Base-by-base conservation (phyloP, 2,113 vertebrate species). In the Nesogale talazaci region DNA sequence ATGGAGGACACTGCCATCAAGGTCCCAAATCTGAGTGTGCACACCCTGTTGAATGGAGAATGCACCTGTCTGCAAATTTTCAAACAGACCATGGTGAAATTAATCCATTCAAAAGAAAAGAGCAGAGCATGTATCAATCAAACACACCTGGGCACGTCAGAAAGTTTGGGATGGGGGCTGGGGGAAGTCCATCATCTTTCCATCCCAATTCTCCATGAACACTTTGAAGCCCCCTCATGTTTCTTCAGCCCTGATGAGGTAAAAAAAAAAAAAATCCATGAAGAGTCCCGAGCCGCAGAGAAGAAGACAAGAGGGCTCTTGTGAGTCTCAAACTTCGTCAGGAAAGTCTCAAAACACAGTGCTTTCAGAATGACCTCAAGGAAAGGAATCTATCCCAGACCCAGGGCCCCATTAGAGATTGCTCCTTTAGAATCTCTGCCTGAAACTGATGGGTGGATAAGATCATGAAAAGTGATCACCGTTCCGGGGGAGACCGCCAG, bases 401-500 rank as follows among this genome's bases (percentile, higher is more conserved):
- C 40, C 7, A 7, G 67, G 72, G 16, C 7, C 6, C n/a, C 29
- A 20, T 11, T 22, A 84, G 77, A 88, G 93, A 94, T 89, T 38
- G 38, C 95, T 96, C 96, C 88, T 79, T 89, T 93, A 88, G 91
- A 93, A 97, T 59, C 79, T 94, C 86, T 77, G 36, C 90, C 94
- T 83, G 7, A 36, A 95, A 94, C 92, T 88, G 96, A 97, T 96
- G 80, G 0, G 23, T 63, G 80, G 81, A 84, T 86, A 83, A 92
- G 90, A 95, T 94, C 90, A 97, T 96, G 12, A 23, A 92, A 94
- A 97, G 95, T 80, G 90, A n/a, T 93, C 92, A 74, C 88, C n/a
- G 4, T 80, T 95, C 94, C 92, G 85, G 25, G 63, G 95, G 91
- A 95, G 88, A 74, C 72, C 23, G 15, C 91, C 82, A 90, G 74